phyloP scores from a whole-genome alignment of 2,888 invertebrate species.

The Adelphocoris suturalis region DNA sequence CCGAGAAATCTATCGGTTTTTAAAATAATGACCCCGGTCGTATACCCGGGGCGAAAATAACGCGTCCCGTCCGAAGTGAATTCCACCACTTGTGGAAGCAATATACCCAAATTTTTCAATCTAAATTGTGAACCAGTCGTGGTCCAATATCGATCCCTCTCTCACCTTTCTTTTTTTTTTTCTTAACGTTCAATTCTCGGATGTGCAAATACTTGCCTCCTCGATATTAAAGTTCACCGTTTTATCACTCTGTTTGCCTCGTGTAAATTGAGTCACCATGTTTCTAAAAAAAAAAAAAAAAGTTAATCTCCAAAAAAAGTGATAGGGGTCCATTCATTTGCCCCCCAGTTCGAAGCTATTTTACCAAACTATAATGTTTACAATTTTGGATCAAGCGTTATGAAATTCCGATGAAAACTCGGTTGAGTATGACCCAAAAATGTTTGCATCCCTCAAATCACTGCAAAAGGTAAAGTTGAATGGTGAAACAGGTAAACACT shows the following conservation, averaged over 20 bases:
- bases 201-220: slow-evolving; percentile 13
- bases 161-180: not conserved
- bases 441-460: no score
- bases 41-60: not conserved
- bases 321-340: no score
- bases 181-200: not conserved
- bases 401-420: no score
- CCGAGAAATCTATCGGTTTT: slow-evolving; percentile 49
- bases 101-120: slow-evolving; percentile 30
- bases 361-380: no score
- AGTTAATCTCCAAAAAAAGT: no score
- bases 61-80: not conserved
- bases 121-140: not conserved
- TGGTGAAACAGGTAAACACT: no score
- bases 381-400: no score
- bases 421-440: no score
- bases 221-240: not conserved
- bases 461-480: no score
- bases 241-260: not conserved
- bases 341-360: no score
- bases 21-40: slow-evolving; percentile 33
- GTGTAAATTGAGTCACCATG: not conserved
- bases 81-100: slow-evolving; percentile 4
- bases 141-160: slow-evolving; percentile 1
- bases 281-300: no score